Percentiles rank a stretch among this genome's conserved stretches.
Evolutionary conservation across 2,888 invertebrate genomes (phyloP).

Genomic region (Temnothorax ravouxi): DNA sequence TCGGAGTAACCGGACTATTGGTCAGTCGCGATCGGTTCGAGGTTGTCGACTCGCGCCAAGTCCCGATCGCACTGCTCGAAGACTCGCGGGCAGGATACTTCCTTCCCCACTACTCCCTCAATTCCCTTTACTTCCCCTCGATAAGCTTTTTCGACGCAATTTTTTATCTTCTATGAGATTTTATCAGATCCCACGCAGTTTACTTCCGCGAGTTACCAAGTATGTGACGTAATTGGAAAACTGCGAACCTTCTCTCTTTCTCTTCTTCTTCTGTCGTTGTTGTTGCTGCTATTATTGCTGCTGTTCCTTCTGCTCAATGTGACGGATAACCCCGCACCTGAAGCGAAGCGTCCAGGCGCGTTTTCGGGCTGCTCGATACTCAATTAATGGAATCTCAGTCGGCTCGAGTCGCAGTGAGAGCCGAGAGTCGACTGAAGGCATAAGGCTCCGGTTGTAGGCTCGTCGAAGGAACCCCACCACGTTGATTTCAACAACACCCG

Average conservation of each 20-base stretch:
- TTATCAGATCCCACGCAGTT: not conserved
- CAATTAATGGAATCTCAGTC: conserved; percentile 81
- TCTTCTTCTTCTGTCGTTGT: not conserved
- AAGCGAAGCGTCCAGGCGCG: conserved; percentile 54
- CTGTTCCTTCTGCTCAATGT: not conserved
- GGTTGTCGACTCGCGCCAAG: conserved; percentile 32
- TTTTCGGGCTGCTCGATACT: conserved; percentile 55
- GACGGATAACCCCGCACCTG: conserved; percentile 53
- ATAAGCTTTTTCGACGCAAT: not conserved
- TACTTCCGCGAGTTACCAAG: not conserved
- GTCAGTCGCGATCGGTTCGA: conserved; percentile 60
- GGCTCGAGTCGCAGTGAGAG: conserved; percentile 84
- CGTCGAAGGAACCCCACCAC: conserved; percentile 85
- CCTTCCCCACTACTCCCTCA: conserved; percentile 11
- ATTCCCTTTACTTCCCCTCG: conserved; percentile 42
- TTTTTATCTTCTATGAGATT: not conserved
- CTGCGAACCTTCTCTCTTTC: not conserved
- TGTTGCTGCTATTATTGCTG: not conserved
- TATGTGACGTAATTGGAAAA: not conserved
- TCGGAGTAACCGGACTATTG: conserved; percentile 68
- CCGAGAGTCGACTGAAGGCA: conserved; percentile 85
- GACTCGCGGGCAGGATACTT: conserved; percentile 22
- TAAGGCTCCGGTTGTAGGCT: conserved; percentile 80
- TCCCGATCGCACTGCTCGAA: conserved; percentile 28
- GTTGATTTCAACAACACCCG: conserved; percentile 84